Conservation (phyloP, 2,888 invertebrate genomes). For the Saturnia japonica region DNA sequence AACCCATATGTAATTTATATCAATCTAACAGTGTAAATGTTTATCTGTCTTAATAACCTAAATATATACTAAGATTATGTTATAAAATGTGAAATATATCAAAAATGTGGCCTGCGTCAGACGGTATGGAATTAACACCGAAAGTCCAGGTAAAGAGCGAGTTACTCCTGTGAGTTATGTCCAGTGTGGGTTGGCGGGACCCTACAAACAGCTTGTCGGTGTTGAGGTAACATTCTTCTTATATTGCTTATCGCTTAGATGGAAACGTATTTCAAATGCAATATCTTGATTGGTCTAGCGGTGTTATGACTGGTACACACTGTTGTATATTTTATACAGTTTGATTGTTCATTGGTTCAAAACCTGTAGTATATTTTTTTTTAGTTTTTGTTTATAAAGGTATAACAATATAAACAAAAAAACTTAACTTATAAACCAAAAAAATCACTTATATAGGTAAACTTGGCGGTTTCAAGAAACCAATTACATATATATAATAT, state of each 20-base stretch:
- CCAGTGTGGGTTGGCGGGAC: conserved; percentile 17
- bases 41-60: conserved; percentile 1
- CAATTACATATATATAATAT: too few relatives aligned
- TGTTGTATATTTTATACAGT: too few relatives aligned
- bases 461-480: too few relatives aligned
- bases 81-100: conserved; percentile 10
- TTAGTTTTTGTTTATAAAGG: too few relatives aligned
- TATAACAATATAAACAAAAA: too few relatives aligned
- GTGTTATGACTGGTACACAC: too few relatives aligned
- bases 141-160: conserved; percentile 20
- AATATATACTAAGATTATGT: conserved; percentile 16
- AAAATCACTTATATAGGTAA: too few relatives aligned
- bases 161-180: conserved; percentile 12
- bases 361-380: too few relatives aligned
- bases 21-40: conserved; percentile 1
- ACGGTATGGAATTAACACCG: conserved; percentile 10
- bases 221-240: conserved; percentile 14
- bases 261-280: background rate
- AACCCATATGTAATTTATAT: background rate
- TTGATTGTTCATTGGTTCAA: too few relatives aligned
- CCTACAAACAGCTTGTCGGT: conserved; percentile 16
- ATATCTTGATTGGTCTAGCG: background rate
- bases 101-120: conserved; percentile 19
- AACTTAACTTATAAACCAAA: too few relatives aligned
- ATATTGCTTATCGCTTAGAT: background rate